phyloP scores from a whole-genome alignment of 2,113 vertebrate genomes.

The Grammomys dolichurus region DNA sequence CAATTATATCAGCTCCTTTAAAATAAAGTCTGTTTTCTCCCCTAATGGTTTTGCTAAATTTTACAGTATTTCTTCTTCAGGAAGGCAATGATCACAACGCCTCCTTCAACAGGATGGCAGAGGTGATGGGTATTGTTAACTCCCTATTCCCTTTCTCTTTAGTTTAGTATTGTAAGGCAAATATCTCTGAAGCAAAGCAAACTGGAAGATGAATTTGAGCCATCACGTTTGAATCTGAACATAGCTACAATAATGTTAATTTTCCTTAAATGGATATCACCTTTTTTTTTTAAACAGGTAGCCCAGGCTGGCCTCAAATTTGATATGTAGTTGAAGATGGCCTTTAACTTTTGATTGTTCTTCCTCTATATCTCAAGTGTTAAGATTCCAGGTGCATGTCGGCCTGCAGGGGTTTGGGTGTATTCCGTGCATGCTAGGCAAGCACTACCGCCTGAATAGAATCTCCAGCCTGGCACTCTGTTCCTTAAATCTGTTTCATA shows the following conservation, averaged over 20 bases:
- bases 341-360: background rate
- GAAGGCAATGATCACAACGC: background rate
- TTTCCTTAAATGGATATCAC: constrained; percentile 2
- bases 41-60: constrained; percentile 16
- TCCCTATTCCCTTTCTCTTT: background rate
- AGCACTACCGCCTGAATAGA: background rate
- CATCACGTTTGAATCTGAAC: background rate
- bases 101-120: background rate
- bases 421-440: background rate
- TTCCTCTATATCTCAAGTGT: background rate
- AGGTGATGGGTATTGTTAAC: background rate
- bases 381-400: too few species aligned
- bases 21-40: background rate
- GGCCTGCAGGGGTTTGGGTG: background rate
- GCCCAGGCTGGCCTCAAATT: background rate
- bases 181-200: constrained; percentile 44
- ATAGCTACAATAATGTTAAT: constrained; percentile 19
- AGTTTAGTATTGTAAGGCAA: constrained; percentile 48
- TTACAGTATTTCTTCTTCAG: constrained; percentile 35
- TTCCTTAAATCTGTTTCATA: constrained; percentile 57
- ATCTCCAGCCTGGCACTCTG: background rate
- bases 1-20: constrained; percentile 8
- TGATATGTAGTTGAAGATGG: background rate
- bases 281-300: background rate
- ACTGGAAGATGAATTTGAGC: constrained; percentile 21